These are phyloP conservation scores for Cydia pomonella DNA, from an alignment of 1,140 invertebrate genomes.

Conservation along the genomic window DNA sequence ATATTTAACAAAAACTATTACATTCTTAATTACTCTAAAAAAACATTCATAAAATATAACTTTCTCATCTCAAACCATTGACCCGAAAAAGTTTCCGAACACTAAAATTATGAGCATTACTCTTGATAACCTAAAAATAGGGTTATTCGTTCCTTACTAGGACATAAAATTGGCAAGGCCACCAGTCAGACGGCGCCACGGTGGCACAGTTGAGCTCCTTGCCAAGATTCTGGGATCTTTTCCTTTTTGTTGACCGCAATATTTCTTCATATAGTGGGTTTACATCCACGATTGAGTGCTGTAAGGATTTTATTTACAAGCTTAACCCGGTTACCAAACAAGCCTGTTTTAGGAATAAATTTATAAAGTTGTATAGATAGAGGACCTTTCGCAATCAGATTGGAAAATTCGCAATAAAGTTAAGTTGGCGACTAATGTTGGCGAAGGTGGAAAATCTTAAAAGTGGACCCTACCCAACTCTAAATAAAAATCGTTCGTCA, in stretches of 20 bases:
- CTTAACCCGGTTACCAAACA: constrained; percentile 5
- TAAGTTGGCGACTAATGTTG: too few relatives aligned
- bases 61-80: background rate
- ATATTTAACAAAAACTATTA: too few relatives aligned
- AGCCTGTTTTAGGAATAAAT: background rate
- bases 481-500: too few relatives aligned
- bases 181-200: constrained; percentile 47
- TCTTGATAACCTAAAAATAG: constrained; percentile 19
- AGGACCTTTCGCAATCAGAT: too few relatives aligned
- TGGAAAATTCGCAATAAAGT: too few relatives aligned
- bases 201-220: constrained; percentile 51
- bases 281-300: constrained; percentile 13
- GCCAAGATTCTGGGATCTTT: constrained; percentile 48
- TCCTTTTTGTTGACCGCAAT: constrained; percentile 31
- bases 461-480: too few relatives aligned
- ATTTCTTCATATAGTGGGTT: constrained; percentile 16
- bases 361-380: background rate
- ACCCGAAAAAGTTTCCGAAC: background rate
- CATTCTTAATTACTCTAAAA: too few relatives aligned
- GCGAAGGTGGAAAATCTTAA: too few relatives aligned
- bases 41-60: constrained; percentile 3
- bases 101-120: background rate
- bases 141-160: constrained; percentile 42
- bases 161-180: constrained; percentile 51
- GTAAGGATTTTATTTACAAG: background rate